phyloP scores from a whole-genome alignment of 2,113 vertebrate genomes.

The Pitta sordida region DNA sequence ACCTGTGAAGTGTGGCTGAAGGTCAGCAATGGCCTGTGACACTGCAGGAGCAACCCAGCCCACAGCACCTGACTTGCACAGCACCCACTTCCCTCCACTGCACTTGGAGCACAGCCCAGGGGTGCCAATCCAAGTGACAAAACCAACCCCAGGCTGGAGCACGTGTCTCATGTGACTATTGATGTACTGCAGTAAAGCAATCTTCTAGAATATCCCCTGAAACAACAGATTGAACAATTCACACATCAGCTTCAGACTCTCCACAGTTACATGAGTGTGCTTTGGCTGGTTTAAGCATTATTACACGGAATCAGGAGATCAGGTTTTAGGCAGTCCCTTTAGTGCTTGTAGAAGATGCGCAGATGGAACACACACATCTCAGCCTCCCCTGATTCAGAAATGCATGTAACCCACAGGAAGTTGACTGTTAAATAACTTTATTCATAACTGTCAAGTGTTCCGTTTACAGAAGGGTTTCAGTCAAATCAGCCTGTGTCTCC shows the following conservation, averaged over 20 bases:
- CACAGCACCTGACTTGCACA: background rate
- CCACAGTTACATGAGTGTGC: background rate
- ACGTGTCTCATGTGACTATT: fast-evolving
- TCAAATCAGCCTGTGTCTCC: slow-evolving; percentile 21
- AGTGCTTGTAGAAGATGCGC: background rate
- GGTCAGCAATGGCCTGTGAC: background rate
- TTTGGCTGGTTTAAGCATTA: background rate
- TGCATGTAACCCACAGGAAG: slow-evolving; percentile 60
- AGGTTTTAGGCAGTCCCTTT: background rate
- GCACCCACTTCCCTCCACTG: background rate
- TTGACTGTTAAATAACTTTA: slow-evolving; percentile 59
- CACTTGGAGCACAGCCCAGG: background rate
- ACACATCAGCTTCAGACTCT: background rate
- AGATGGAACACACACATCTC: background rate
- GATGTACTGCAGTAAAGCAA: background rate
- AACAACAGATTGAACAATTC: background rate
- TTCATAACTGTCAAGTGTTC: slow-evolving; percentile 56
- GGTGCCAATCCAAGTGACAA: background rate
- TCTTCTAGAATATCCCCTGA: background rate
- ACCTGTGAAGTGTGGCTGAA: background rate
- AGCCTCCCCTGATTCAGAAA: slow-evolving; percentile 39
- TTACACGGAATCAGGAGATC: background rate
- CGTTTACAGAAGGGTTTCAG: slow-evolving; percentile 57
- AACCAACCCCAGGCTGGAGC: background rate
- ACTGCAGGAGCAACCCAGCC: background rate